Evolutionary conservation across 2,888 invertebrate species (phyloP).

Genomic region (Meta bourneti): DNA sequence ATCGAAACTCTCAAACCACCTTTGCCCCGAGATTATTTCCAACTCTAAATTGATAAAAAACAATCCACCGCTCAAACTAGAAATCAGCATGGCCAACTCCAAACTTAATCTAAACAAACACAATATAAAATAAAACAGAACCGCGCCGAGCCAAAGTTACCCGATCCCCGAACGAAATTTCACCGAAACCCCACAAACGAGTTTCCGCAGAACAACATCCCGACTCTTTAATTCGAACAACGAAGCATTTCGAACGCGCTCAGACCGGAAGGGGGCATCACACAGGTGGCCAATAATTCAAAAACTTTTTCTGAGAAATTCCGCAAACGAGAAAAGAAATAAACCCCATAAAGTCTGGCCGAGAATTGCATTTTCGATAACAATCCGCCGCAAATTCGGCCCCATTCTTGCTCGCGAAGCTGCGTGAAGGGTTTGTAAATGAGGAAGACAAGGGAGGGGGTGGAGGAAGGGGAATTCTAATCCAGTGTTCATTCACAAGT

Average conservation of each 20-base stretch:
- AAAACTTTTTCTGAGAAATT: not conserved
- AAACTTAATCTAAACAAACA: too few relatives aligned
- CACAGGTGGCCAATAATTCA: constrained; percentile 51
- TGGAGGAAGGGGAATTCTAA: constrained; percentile 3
- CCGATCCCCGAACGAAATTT: not conserved
- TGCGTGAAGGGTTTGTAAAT: constrained; percentile 40
- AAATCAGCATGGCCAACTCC: too few relatives aligned
- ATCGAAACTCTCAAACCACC: too few relatives aligned
- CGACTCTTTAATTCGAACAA: not conserved
- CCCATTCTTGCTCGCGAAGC: constrained; percentile 33
- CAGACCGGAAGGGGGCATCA: not conserved
- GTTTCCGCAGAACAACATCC: not conserved
- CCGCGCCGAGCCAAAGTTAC: too few relatives aligned
- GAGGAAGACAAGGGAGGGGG: constrained; percentile 20
- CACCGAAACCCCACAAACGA: not conserved
- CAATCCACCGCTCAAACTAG: too few relatives aligned
- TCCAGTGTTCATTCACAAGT: constrained; percentile 53
- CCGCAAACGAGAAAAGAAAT: constrained; percentile 4
- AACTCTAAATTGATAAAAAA: too few relatives aligned
- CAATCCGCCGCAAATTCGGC: constrained; percentile 45
- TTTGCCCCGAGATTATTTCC: too few relatives aligned
- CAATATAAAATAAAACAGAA: too few relatives aligned
- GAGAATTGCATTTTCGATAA: constrained; percentile 45
- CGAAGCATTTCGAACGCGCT: not conserved
- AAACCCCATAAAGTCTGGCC: constrained; percentile 12